Evolutionary conservation across 1,140 invertebrate genomes (phyloP), one percentile per base, ranked within the genome.

Genomic region (Hycleus phaleratus): DNA sequence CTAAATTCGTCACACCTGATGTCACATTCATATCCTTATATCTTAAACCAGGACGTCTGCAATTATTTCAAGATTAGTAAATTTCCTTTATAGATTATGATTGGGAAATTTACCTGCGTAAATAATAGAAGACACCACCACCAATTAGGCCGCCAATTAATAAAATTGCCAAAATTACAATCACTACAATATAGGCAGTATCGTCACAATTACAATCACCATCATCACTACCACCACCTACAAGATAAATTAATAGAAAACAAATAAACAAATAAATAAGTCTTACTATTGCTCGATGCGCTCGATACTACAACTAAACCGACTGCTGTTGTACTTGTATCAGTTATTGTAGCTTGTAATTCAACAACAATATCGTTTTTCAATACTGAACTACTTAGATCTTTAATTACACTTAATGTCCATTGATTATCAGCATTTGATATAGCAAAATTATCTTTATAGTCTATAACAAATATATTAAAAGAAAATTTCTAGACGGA

Each of bases 181-280:
- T 63, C 11, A 62, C 70, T 42, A 65, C 64, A 11, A 74, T 69
- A n/a, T 66, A 61, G 32, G 67, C 71, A 42, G 53, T 60, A 50
- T 68, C 26, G 42, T 62, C 49, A 9, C n/a, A 42, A 24, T 64
- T 49, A 49, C 26, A 18, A 40, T 38, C 10, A 49, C 45, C 57
- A 25, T 46, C 63, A 40, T 52, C 26, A 1, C 32, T 51, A 9
- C 18, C 18, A 18, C 18, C 18, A 18, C 18, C 18, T 18, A 18
- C 18, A 18, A 18, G 18, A 18, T 18, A 18, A 18, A 18, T 18
- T 18, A 18, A 18, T 2, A 18, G 18, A 18, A 18, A 18, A 18
- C 18, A 18, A 18, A 18, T 18, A 18, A 18, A 18, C 18, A 18
- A 18, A 18, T 18, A 18, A 18, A 18, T 18, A 18, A 18, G 32